Evolutionary conservation across 2,797 vertebrate species (phyloP).

Genomic region (Xiphophorus birchmanni): DNA sequence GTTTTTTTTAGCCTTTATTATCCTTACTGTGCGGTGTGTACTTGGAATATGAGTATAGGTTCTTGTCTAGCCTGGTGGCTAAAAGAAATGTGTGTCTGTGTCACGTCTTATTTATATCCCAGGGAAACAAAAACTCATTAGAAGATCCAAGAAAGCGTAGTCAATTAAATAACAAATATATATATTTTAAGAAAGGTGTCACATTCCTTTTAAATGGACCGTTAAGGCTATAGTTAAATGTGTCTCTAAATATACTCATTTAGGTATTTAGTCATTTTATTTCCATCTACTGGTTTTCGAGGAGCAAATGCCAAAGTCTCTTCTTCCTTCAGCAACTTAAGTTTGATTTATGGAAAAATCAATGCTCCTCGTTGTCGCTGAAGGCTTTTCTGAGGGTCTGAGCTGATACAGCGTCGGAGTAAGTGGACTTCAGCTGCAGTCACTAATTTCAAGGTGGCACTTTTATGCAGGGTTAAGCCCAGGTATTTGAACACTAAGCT

Average conservation of each 20-base stretch:
- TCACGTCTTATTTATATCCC: background rate
- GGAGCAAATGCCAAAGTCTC: background rate
- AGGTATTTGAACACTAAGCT: background rate
- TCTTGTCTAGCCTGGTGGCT: background rate
- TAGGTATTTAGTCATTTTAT: background rate
- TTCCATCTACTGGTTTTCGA: background rate
- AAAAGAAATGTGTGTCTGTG: background rate
- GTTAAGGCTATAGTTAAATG: background rate
- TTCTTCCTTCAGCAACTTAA: background rate
- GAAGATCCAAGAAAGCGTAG: background rate
- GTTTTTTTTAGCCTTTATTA: background rate
- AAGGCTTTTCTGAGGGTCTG: background rate
- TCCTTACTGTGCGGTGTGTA: background rate
- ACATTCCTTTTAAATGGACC: background rate
- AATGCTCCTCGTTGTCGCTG: background rate
- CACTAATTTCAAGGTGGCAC: background rate
- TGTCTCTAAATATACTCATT: background rate
- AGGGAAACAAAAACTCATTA: background rate
- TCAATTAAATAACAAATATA: background rate
- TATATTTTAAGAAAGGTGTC: background rate
- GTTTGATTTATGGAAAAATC: constrained; percentile 1
- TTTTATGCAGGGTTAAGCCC: background rate
- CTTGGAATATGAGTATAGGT: background rate
- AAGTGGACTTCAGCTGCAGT: background rate
- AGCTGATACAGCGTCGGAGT: background rate